Evolutionary conservation across 2,113 vertebrate species (phyloP).

Genomic region (Colossoma macropomum): DNA sequence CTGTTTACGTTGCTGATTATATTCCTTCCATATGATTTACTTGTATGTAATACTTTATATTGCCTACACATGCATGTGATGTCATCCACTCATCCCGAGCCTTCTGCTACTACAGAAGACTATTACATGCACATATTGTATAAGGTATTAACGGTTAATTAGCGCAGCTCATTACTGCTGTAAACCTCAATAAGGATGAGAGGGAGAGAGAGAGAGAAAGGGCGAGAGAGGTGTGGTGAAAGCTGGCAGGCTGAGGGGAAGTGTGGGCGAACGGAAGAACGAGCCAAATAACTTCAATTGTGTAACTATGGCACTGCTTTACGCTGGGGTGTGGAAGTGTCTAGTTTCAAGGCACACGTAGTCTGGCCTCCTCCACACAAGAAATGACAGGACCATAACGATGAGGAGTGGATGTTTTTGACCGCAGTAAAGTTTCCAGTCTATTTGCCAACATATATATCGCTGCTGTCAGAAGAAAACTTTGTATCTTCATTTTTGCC

Average conservation of each 20-base stretch:
- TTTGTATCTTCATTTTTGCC: no score
- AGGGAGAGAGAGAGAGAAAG: slow-evolving; percentile 27
- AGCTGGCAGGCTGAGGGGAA: background rate
- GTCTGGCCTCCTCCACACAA: background rate
- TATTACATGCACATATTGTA: slow-evolving; percentile 6
- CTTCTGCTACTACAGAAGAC: background rate
- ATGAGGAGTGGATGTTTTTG: background rate
- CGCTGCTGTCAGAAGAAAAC: no score
- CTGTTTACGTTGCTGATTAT: no score
- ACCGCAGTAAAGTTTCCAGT: no score
- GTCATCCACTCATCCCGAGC: background rate
- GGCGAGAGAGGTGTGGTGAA: background rate
- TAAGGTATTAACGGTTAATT: slow-evolving; percentile 1
- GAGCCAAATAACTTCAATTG: background rate
- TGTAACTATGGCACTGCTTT: background rate
- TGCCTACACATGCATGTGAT: background rate
- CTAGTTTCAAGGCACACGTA: background rate
- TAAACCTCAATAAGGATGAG: slow-evolving; percentile 22
- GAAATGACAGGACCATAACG: slow-evolving; percentile 27
- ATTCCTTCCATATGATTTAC: no score
- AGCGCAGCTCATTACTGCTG: slow-evolving; percentile 6
- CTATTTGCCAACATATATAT: no score
- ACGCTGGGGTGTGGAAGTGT: background rate
- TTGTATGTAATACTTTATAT: background rate
- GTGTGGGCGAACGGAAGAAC: background rate